Evolutionary conservation across 2,888 invertebrate species (phyloP).

Genomic region (Dryobota labecula): DNA sequence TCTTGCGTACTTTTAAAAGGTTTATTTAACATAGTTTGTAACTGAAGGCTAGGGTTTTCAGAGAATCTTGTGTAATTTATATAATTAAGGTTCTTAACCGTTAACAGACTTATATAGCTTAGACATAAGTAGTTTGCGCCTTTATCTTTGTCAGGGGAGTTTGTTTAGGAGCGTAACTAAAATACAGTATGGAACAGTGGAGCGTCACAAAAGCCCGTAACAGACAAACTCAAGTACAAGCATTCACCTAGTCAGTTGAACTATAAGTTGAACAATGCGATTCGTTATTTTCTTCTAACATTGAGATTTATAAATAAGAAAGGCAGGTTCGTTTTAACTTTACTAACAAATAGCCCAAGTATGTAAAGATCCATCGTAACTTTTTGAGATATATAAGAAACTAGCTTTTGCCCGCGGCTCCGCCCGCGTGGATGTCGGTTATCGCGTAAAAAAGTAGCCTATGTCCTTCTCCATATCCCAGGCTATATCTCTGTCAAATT

Average conservation of each 20-base stretch:
- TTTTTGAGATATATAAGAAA: not conserved
- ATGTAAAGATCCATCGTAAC: not conserved
- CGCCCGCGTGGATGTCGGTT: too few relatives aligned
- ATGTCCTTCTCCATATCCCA: too few relatives aligned
- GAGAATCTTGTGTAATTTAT: slow-evolving; percentile 48
- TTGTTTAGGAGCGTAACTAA: slow-evolving; percentile 65
- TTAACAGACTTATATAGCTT: slow-evolving; percentile 58
- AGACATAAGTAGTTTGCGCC: slow-evolving; percentile 58
- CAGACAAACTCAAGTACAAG: slow-evolving; percentile 24
- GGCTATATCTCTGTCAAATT: too few relatives aligned
- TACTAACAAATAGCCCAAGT: not conserved
- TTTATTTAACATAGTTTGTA: slow-evolving; percentile 47
- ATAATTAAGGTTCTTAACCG: slow-evolving; percentile 59
- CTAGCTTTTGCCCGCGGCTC: too few relatives aligned
- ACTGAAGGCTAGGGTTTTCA: slow-evolving; percentile 28
- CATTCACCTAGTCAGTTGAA: slow-evolving; percentile 22
- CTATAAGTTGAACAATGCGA: slow-evolving; percentile 26
- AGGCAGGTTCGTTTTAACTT: not conserved
- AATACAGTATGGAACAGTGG: slow-evolving; percentile 51
- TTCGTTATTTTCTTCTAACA: slow-evolving; percentile 12
- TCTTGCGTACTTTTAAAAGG: slow-evolving; percentile 31
- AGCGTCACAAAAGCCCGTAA: slow-evolving; percentile 45
- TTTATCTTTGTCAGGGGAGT: slow-evolving; percentile 56
- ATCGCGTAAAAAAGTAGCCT: too few relatives aligned
- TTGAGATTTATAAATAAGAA: not conserved